Evolutionary conservation across 2,113 vertebrate genomes (phyloP), one percentile per base, ranked within the genome.

Genomic region (Phoxinus phoxinus): DNA sequence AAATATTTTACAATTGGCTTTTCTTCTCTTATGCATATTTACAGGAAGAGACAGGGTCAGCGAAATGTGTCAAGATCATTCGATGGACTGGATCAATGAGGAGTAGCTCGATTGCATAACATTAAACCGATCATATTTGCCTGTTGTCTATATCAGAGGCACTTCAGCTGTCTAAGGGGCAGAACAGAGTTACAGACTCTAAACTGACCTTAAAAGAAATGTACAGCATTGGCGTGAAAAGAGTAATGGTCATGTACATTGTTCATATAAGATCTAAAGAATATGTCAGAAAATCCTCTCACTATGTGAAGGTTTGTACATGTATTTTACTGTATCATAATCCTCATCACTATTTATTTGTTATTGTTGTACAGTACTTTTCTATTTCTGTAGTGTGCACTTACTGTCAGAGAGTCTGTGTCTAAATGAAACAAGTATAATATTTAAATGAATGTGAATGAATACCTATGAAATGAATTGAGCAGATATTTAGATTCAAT

Each of bases 31-130:
- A 2, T 13, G 10, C 7, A 87, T 44, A 69, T 48, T 81, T 25
- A 84, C 72, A 94, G 93, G 89, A 27, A 92, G 91, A 86, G 90
- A 90, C 79, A 92, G 90, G 53, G 90, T 84, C 83, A 84, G 71
- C 2, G 87, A 90, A 78, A 90, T 77, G 23, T 67, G 87, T 35
- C 89, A 91, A 61, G 95, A 97, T 89, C 88, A 91, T 87, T 96
- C 96, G 76, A 96, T 96, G 95, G 95, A 96, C 6, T 98, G 97
- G 97, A 97, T 98, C 91, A 94, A 61, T 12, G 89, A 93, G 74
- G 90, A 94, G 86, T 94, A 92, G 76, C 86, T 56, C 1, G 3
- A 6, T 8, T 69, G 25, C 61, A 23, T 56, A 81, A 23, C 15
- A 81, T 46, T 25, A 67, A 48, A 30, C 41, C n/a, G 21, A 59